Base-by-base conservation (phyloP, 2,888 invertebrate species). In the Dasypolia templi region DNA sequence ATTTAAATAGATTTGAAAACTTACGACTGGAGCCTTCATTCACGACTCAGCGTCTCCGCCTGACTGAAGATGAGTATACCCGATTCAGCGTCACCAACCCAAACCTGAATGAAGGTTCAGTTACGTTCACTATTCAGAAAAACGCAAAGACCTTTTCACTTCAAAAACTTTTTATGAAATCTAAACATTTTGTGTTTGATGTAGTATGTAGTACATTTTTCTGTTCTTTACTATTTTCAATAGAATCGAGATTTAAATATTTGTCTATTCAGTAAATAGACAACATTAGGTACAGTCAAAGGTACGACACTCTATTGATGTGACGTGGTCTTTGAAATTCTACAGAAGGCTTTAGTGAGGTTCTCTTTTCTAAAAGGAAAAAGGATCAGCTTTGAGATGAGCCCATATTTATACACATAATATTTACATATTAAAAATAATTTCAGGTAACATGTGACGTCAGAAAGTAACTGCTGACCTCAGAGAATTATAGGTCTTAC, bases 341-440 rank as follows among this genome's bases (percentile, higher is more conserved):
- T 14, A 53, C 62, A 32, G 35, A 67, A 64, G 29, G 72, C 58
- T 55, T 61, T 42, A 53, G 35, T 46, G 32, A 5, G 42, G 29
- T n/a, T 53, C 22, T 22, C 7, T 14, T 32, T 32, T 51, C 39
- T 56, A 44, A 64, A 56, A 65, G 42, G 55, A n/a, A 55, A 75
- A 74, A 72, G 61, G 83, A 79, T 64, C 32, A 64, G 32, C 29
- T 56, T 65, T 68, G 72, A 68, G 19, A 19, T 29, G 42, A 66
- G 35, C 17, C 49, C 39, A 32, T 51, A 69, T 73, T 55, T 79
- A 62, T 79, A 32, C 53, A 55, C 32, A 58, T 80, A 72, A n/a
- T n/a, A n/a, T n/a, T n/a, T n/a, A n/a, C 55, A 62, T 72, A 72
- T 76, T 68, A 65, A 69, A 80, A 65, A 72, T 69, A 59, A 56